Conservation (phyloP, 2,888 invertebrate genomes). For the Dryocosmus kuriphilus region DNA sequence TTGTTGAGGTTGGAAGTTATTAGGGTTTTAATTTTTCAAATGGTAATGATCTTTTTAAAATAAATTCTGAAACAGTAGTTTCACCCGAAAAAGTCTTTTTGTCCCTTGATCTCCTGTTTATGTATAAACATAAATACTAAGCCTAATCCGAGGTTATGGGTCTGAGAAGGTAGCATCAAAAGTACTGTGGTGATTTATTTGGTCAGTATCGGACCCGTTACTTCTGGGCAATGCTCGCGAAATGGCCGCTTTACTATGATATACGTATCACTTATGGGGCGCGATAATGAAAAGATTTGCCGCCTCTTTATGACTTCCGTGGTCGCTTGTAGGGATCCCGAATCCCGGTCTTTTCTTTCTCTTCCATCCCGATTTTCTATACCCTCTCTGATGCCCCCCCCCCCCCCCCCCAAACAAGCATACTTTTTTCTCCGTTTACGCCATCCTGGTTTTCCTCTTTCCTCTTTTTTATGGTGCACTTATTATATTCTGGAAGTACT, state of each 20-base stretch:
- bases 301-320: slow-evolving; percentile 74
- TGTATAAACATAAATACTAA: not conserved
- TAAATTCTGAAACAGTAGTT: not conserved
- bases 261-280: slow-evolving; percentile 76
- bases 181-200: slow-evolving; percentile 34
- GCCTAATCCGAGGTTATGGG: not conserved
- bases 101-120: not conserved
- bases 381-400: slow-evolving; percentile 42
- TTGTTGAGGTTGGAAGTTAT: too few relatives aligned
- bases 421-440: slow-evolving; percentile 38
- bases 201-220: slow-evolving; percentile 59
- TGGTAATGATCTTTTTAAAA: not conserved
- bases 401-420: slow-evolving; percentile 32
- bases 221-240: slow-evolving; percentile 68
- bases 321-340: slow-evolving; percentile 64
- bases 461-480: slow-evolving; percentile 51
- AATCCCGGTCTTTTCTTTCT: slow-evolving; percentile 52
- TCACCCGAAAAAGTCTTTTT: not conserved
- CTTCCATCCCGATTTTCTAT: slow-evolving; percentile 46
- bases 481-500: slow-evolving; percentile 27
- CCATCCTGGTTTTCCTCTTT: slow-evolving; percentile 46
- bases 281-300: slow-evolving; percentile 77
- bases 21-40: too few relatives aligned
- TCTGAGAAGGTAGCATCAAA: not conserved
- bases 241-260: slow-evolving; percentile 76